A percentile compares a stretch with the other conserved stretches of the same genome.
Evolutionary conservation across 2,888 invertebrate species (phyloP).

Genomic region (Halocaridina rubra): DNA sequence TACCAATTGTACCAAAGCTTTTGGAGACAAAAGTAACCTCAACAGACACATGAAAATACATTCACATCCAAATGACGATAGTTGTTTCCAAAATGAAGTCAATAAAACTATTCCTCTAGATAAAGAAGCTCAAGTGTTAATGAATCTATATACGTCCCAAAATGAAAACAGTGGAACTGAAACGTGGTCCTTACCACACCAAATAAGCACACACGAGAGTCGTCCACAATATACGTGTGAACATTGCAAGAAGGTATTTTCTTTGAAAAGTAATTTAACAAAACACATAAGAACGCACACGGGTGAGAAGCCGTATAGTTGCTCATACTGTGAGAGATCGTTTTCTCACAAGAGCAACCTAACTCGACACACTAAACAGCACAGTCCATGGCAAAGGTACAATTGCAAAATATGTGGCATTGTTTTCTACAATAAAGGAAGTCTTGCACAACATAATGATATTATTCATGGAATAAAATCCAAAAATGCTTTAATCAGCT

Average conservation of each 20-base stretch:
- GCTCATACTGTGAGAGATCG: not conserved
- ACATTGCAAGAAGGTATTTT: not conserved
- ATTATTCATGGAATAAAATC: not conserved
- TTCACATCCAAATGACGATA: not conserved
- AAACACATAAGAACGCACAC: not conserved
- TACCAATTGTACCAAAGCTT: not conserved
- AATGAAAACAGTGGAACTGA: too few relatives aligned
- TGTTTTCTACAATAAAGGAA: not conserved
- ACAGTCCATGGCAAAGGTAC: not conserved
- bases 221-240: not conserved
- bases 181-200: too few relatives aligned
- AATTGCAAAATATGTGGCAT: too few relatives aligned
- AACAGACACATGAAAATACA: not conserved
- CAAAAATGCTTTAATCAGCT: not conserved
- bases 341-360: not conserved
- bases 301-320: not conserved
- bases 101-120: not conserved
- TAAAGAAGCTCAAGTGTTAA: not conserved
- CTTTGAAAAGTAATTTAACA: not conserved
- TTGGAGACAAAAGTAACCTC: not conserved
- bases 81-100: not conserved
- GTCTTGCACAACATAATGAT: not conserved
- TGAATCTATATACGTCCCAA: too few relatives aligned
- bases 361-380: not conserved
- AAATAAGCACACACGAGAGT: not conserved